Evolutionary conservation across 2,888 invertebrate species (phyloP).

Genomic region (Cyclophora albipunctata): DNA sequence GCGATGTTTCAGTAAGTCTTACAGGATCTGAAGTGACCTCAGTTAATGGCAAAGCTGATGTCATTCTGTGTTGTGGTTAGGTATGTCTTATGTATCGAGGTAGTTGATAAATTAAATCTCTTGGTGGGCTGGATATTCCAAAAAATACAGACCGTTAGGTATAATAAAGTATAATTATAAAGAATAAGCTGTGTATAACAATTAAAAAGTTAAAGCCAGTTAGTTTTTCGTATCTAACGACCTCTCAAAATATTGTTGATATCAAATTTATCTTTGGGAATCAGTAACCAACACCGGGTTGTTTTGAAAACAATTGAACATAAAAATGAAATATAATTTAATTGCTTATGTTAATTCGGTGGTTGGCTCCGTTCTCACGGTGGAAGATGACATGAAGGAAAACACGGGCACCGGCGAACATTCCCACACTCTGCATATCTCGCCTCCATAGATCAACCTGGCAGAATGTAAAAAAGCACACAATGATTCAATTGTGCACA

Average conservation of each 20-base stretch:
- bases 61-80: too few species aligned
- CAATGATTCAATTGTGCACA: slow-evolving; percentile 73
- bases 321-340: slow-evolving; percentile 36
- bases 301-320: slow-evolving; percentile 36
- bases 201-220: too few species aligned
- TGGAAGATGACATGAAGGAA: slow-evolving; percentile 66
- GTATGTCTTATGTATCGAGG: too few species aligned
- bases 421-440: slow-evolving; percentile 76
- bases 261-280: slow-evolving; percentile 13
- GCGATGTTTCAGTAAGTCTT: neutral
- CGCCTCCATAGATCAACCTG: slow-evolving; percentile 68
- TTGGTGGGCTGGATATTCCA: too few species aligned
- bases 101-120: too few species aligned
- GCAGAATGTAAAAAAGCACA: slow-evolving; percentile 67
- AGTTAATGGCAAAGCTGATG: too few species aligned
- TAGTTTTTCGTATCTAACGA: too few species aligned
- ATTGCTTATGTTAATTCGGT: slow-evolving; percentile 40
- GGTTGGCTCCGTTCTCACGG: slow-evolving; percentile 53
- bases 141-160: too few species aligned
- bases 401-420: slow-evolving; percentile 47
- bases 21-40: too few species aligned
- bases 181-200: too few species aligned
- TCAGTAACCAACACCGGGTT: slow-evolving; percentile 10
- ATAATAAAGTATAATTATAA: too few species aligned
- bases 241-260: neutral